These are phyloP conservation scores for Lepilemur ruficaudatus DNA, from an alignment of 2,797 vertebrate genomes.

Conservation along the genomic window DNA sequence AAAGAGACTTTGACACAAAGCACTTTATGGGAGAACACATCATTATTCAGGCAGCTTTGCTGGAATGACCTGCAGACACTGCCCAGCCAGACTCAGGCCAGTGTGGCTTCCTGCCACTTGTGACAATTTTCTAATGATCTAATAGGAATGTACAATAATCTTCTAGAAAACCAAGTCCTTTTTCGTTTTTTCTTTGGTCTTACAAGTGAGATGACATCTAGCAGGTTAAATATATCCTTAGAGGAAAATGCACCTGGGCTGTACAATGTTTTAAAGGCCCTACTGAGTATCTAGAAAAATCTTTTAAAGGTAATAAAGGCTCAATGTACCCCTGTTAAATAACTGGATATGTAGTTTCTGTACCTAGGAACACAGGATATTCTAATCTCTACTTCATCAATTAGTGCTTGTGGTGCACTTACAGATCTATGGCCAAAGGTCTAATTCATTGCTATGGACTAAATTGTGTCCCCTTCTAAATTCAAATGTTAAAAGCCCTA, in stretches of 20 bases:
- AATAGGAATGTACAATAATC: constrained; percentile 40
- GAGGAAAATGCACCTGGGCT: not conserved
- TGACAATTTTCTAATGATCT: constrained; percentile 56
- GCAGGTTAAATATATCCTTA: not conserved
- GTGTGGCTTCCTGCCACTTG: constrained; percentile 23
- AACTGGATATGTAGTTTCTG: not conserved
- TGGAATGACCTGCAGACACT: constrained; percentile 27
- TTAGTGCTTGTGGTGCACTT: not conserved
- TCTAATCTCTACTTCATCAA: not conserved
- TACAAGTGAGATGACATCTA: not conserved
- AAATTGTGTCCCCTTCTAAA: not conserved
- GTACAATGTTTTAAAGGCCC: not conserved
- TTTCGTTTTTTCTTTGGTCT: not conserved
- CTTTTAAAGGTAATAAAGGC: not conserved
- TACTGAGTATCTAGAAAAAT: not conserved
- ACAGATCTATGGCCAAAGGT: not conserved
- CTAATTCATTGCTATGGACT: not conserved
- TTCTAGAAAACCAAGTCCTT: constrained; percentile 5
- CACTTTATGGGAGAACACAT: constrained; percentile 47
- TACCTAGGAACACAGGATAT: not conserved
- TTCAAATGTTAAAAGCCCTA: not conserved
- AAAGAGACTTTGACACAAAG: constrained; percentile 50
- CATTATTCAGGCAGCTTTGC: not conserved
- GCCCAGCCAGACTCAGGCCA: not conserved
- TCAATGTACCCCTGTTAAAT: not conserved